A percentile compares a stretch with the other conserved stretches of the same genome.
These are phyloP conservation scores for Hyperoodon ampullatus DNA, from an alignment of 2,113 vertebrate species.

Conservation along the genomic window DNA sequence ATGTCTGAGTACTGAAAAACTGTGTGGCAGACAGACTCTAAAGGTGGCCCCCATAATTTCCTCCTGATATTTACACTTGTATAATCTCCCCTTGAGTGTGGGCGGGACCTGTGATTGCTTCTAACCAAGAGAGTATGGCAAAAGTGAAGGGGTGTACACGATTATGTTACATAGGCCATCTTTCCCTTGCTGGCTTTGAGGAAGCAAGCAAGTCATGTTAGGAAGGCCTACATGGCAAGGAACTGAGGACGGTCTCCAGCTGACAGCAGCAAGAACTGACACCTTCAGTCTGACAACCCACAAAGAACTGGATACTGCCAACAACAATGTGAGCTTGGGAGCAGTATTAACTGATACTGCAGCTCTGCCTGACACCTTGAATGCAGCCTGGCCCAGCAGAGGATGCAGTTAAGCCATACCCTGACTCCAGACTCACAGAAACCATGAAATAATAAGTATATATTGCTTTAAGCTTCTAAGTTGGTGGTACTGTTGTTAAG, in stretches of 20 bases:
- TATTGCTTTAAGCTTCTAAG: neutral
- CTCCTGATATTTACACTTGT: neutral
- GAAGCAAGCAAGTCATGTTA: neutral
- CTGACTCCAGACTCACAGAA: neutral
- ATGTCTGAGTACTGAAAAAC: neutral
- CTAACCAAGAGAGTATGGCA: neutral
- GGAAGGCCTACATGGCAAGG: neutral
- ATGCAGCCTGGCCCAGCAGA: neutral
- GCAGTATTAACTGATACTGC: neutral
- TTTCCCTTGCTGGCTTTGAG: neutral
- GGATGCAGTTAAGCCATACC: neutral
- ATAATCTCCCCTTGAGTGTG: neutral
- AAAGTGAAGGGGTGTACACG: neutral
- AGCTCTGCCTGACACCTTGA: neutral
- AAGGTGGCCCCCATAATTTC: neutral
- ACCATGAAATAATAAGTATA: neutral
- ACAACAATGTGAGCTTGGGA: neutral
- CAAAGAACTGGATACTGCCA: neutral
- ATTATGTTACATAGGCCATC: neutral
- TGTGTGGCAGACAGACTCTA: neutral
- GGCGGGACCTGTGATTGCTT: neutral
- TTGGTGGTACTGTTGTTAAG: neutral
- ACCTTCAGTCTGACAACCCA: neutral
- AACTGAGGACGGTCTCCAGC: neutral
- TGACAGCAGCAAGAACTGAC: neutral